Evolutionary conservation across 2,888 invertebrate genomes (phyloP).

Genomic region (Polyommatus iphigenia): DNA sequence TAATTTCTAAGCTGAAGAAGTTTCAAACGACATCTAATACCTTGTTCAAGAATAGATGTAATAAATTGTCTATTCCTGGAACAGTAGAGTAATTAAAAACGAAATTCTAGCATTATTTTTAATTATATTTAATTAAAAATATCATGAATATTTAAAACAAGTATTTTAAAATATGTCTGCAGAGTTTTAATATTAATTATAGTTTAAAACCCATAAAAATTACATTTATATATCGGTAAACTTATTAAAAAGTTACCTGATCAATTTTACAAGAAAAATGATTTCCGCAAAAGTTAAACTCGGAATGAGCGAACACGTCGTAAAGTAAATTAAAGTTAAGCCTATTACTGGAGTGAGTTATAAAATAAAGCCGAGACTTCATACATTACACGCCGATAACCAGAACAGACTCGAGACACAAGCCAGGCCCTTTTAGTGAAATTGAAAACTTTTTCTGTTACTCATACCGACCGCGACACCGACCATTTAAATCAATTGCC

Average conservation of each 20-base stretch:
- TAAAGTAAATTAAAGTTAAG: conserved; percentile 73
- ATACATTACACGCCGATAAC: conserved; percentile 81
- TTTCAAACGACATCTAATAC: no score
- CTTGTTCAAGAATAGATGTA: no score
- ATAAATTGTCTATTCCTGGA: no score
- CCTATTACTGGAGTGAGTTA: conserved; percentile 79
- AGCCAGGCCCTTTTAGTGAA: conserved; percentile 81
- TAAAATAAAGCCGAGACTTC: conserved; percentile 78
- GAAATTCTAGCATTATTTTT: no score
- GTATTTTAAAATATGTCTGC: no score
- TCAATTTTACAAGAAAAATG: not conserved
- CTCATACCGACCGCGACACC: conserved; percentile 76
- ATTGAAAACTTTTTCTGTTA: conserved; percentile 81
- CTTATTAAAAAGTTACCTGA: not conserved
- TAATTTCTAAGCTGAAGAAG: no score
- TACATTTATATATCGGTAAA: not conserved
- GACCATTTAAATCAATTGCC: conserved; percentile 79
- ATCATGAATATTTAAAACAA: no score
- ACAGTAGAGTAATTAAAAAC: no score
- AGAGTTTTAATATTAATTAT: no score
- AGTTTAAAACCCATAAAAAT: no score
- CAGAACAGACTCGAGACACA: conserved; percentile 80
- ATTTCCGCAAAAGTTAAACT: not conserved
- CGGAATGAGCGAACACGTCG: conserved; percentile 58
- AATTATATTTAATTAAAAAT: no score